Conservation (phyloP, 2,888 invertebrate genomes). For the Oxyscelio sp. region DNA sequence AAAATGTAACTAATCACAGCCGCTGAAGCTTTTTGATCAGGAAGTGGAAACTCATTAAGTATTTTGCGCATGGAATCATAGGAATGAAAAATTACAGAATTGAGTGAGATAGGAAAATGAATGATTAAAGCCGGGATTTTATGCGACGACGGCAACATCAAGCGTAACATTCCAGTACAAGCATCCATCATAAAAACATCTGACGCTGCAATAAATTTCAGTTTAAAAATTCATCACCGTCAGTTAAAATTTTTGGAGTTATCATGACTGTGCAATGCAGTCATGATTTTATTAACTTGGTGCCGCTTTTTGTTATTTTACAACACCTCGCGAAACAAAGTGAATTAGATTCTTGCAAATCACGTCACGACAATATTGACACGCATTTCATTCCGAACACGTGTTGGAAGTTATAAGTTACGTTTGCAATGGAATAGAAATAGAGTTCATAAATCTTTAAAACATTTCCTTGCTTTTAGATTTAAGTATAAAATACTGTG, state of each 20-base stretch:
- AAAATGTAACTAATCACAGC: too few relatives aligned
- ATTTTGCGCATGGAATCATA: neutral
- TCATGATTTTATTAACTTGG: slow-evolving; percentile 17
- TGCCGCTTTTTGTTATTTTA: too few relatives aligned
- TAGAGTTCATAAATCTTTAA: too few relatives aligned
- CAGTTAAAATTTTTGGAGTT: slow-evolving; percentile 1
- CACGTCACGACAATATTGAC: too few relatives aligned
- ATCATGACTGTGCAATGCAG: neutral
- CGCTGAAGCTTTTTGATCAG: neutral
- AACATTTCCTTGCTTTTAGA: too few relatives aligned
- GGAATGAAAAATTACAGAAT: slow-evolving; percentile 12
- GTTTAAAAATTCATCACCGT: slow-evolving; percentile 40
- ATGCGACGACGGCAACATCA: neutral
- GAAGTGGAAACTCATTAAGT: neutral
- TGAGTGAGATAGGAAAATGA: neutral
- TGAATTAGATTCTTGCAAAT: too few relatives aligned
- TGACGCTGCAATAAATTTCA: slow-evolving; percentile 37
- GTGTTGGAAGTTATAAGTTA: too few relatives aligned
- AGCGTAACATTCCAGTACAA: neutral
- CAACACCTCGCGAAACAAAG: too few relatives aligned
- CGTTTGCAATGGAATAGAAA: too few relatives aligned
- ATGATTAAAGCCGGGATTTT: neutral
- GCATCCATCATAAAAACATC: slow-evolving; percentile 36
- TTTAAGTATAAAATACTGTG: too few relatives aligned
- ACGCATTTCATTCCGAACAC: too few relatives aligned